Base-by-base conservation (phyloP, 1,140 invertebrate species). In the Diachasmimorpha longicaudata region DNA sequence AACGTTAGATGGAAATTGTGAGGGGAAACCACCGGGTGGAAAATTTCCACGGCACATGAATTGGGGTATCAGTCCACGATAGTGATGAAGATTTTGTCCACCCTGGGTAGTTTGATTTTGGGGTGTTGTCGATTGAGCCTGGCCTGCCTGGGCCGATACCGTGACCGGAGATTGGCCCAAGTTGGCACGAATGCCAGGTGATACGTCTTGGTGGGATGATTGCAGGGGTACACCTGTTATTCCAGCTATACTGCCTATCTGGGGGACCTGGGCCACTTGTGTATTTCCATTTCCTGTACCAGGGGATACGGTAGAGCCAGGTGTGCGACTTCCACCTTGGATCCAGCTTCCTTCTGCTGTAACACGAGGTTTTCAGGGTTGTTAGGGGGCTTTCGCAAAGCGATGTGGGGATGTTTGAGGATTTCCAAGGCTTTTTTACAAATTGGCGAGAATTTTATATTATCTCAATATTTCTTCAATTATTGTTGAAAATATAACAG, bases 301-400 rank as follows among this genome's bases (percentile, higher is more conserved):
- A 90, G 81, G 83, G 88, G 81, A 83, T 79, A 78, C 87, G 77
- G 84, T 83, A 83, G 90, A 82, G 79, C 90, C 81, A 77, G 86
- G 76, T 83, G 88, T 90, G 66, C 92, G 91, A 80, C 92, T 91
- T 85, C 93, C 93, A 87, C 92, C 92, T 89, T 92, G 93, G 85
- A 93, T 93, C 94, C 94, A 95, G 81, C 93, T 95, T 88, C 94
- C 94, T 91, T 96, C 94, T 79, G 92, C 92, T 93, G 72, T 3
- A 82, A 79, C 77, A 80, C 31, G 72, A 72, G 66, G 5, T 71
- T 44, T 21, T 6, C 2, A 6, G 31, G 31, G 31, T 31, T 31
- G 31, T 31, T 31, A 31, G 6, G 31, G 31, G 31, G 31, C 6
- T 2, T 6, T 31, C 2, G 2, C 2, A 6, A 6, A 6, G 31